Evolutionary conservation across 2,888 invertebrate genomes (phyloP).

Genomic region (Zelleria hepariella): DNA sequence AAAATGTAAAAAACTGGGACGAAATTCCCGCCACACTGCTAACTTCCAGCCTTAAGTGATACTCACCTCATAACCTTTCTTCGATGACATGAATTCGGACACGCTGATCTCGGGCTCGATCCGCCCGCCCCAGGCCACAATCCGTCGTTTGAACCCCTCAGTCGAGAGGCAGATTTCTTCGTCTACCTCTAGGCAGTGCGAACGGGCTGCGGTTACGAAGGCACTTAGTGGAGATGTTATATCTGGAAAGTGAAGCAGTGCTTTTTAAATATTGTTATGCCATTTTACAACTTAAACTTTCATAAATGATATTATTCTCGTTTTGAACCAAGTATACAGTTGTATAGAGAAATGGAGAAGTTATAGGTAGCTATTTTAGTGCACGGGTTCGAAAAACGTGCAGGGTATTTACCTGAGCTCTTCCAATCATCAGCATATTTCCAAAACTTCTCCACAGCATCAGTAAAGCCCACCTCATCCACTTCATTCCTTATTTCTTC

Average conservation of each 20-base stretch:
- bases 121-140: conserved; percentile 40
- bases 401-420: conserved; percentile 16
- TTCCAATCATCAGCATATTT: conserved; percentile 18
- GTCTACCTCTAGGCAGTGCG: conserved; percentile 35
- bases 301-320: too few relatives aligned
- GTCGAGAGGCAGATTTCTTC: conserved; percentile 55
- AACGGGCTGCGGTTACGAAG: conserved; percentile 37
- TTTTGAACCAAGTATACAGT: too few relatives aligned
- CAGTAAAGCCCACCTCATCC: conserved; percentile 40
- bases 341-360: too few relatives aligned
- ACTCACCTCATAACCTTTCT: conserved; percentile 84
- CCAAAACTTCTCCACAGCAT: conserved; percentile 68
- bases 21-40: too few relatives aligned
- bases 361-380: too few relatives aligned
- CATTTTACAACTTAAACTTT: too few relatives aligned
- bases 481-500: conserved; percentile 63
- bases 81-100: conserved; percentile 82
- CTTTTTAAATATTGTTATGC: background rate
- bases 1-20: too few relatives aligned
- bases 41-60: too few relatives aligned
- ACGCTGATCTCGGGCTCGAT: conserved; percentile 50
- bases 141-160: conserved; percentile 42
- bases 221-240: conserved; percentile 25
- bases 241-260: background rate
- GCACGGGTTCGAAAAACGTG: too few relatives aligned